A percentile compares a stretch with the other conserved stretches of the same genome.
Evolutionary conservation across 2,797 vertebrate species (phyloP).

Genomic region (Aeoliscus strigatus): DNA sequence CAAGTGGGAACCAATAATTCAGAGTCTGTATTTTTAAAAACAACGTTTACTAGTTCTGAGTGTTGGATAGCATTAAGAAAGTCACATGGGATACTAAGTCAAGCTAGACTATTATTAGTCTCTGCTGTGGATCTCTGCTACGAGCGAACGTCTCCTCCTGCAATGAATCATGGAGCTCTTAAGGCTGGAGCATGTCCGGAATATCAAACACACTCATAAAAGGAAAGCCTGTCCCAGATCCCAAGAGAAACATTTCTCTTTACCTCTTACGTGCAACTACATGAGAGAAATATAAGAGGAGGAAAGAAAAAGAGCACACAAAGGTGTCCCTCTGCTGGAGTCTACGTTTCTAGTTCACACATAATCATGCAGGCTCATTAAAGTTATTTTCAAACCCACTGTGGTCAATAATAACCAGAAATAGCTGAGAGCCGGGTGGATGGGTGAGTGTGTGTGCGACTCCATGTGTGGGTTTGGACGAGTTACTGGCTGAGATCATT

Average conservation of each 20-base stretch:
- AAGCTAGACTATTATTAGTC: conserved; percentile 75
- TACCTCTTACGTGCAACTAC: conserved; percentile 47
- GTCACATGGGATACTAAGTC: conserved; percentile 68
- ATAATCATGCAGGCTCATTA: conserved; percentile 50
- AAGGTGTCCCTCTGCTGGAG: conserved; percentile 36
- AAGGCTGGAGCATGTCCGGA: conserved; percentile 75
- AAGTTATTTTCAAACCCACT: conserved; percentile 47
- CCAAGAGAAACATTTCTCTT: conserved; percentile 66
- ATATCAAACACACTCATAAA: conserved; percentile 80
- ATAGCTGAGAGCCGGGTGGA: conserved; percentile 20
- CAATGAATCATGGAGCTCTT: conserved; percentile 80
- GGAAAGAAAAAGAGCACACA: conserved; percentile 4
- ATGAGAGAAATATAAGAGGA: conserved; percentile 51
- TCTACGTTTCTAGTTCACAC: conserved; percentile 30
- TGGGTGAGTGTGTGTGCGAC: conserved; percentile 10
- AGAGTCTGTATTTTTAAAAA: conserved; percentile 46
- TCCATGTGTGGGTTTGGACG: conserved; percentile 14
- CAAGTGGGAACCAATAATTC: conserved; percentile 27
- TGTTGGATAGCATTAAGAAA: conserved; percentile 60
- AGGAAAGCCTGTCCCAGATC: conserved; percentile 79
- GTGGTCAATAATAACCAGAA: conserved; percentile 44
- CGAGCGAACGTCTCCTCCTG: conserved; percentile 66
- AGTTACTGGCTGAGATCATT: conserved; percentile 42
- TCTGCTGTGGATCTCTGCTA: conserved; percentile 70
- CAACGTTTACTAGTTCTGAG: conserved; percentile 66